Evolutionary conservation across 2,888 invertebrate species (phyloP).

Genomic region (Pachliopta kotzebuea): DNA sequence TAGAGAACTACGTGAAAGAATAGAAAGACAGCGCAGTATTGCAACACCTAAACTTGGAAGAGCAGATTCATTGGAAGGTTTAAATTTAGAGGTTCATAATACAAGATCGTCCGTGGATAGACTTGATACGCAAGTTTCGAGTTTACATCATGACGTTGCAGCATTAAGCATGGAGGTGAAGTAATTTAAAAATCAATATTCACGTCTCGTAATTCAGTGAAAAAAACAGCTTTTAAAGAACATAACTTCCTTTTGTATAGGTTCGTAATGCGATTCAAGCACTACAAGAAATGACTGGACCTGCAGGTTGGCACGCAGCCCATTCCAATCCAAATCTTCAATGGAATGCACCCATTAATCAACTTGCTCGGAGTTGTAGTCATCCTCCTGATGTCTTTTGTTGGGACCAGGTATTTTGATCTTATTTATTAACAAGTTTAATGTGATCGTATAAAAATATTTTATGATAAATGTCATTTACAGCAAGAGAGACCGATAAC

Average conservation of each 20-base stretch:
- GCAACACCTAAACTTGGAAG: slow-evolving; percentile 77
- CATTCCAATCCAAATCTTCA: slow-evolving; percentile 91
- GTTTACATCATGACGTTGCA: slow-evolving; percentile 92
- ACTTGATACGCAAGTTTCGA: slow-evolving; percentile 90
- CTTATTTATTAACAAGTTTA: neutral
- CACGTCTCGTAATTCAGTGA: neutral
- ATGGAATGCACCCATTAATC: slow-evolving; percentile 75
- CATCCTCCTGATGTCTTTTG: slow-evolving; percentile 93
- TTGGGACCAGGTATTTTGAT: slow-evolving; percentile 80
- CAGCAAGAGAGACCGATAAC: slow-evolving; percentile 68
- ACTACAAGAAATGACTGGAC: slow-evolving; percentile 89
- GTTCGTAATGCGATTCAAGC: slow-evolving; percentile 92
- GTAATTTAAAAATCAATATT: slow-evolving; percentile 1
- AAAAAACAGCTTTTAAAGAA: neutral
- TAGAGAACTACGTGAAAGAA: slow-evolving; percentile 81
- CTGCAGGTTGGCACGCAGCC: slow-evolving; percentile 84
- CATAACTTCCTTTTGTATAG: slow-evolving; percentile 52
- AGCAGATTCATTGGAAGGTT: slow-evolving; percentile 82
- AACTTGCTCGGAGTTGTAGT: slow-evolving; percentile 88
- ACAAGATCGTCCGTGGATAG: slow-evolving; percentile 83
- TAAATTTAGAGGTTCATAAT: slow-evolving; percentile 79
- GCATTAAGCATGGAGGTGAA: slow-evolving; percentile 89
- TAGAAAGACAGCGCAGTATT: slow-evolving; percentile 84
- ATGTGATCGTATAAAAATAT: too few relatives aligned
- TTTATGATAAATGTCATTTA: slow-evolving; percentile 8